Percentiles rank a stretch among this genome's conserved stretches.
Conservation (phyloP, 2,113 vertebrate genomes). For the Takifugu bimaculatus region DNA sequence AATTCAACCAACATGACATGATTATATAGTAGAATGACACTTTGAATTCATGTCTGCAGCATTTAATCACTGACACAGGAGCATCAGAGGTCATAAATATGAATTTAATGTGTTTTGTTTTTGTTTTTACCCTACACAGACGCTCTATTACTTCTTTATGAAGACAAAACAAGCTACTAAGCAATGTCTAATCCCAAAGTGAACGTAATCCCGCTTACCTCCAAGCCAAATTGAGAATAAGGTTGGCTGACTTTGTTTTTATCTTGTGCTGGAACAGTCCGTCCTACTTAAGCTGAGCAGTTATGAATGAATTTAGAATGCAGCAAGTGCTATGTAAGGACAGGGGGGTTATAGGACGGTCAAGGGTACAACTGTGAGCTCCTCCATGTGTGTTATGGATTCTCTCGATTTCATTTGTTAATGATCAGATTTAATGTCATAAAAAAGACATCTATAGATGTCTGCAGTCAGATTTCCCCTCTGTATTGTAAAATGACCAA, state of each 20-base stretch:
- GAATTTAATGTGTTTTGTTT: neutral
- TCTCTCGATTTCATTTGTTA: neutral
- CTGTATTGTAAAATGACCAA: neutral
- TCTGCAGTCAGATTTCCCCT: neutral
- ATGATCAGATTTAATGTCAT: neutral
- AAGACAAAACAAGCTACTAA: slow-evolving; percentile 77
- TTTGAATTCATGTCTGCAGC: no score
- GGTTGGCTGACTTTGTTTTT: slow-evolving; percentile 72
- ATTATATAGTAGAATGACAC: no score
- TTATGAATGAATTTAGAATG: slow-evolving; percentile 55
- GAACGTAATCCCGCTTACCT: slow-evolving; percentile 80
- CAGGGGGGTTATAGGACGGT: slow-evolving; percentile 30
- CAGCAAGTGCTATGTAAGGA: slow-evolving; percentile 11
- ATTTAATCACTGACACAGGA: no score
- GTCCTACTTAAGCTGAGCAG: slow-evolving; percentile 74
- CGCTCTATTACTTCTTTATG: slow-evolving; percentile 37
- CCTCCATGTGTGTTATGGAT: neutral
- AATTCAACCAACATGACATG: neutral
- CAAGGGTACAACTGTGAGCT: slow-evolving; percentile 30
- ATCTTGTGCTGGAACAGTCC: slow-evolving; percentile 79
- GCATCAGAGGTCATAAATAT: no score
- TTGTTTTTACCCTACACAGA: slow-evolving; percentile 14
- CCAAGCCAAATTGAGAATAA: slow-evolving; percentile 75
- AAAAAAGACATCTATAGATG: neutral
- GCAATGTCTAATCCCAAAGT: slow-evolving; percentile 75